Evolutionary conservation across 2,888 invertebrate species (phyloP), one percentile per base, ranked within the genome.

Genomic region (Emmelina monodactyla): DNA sequence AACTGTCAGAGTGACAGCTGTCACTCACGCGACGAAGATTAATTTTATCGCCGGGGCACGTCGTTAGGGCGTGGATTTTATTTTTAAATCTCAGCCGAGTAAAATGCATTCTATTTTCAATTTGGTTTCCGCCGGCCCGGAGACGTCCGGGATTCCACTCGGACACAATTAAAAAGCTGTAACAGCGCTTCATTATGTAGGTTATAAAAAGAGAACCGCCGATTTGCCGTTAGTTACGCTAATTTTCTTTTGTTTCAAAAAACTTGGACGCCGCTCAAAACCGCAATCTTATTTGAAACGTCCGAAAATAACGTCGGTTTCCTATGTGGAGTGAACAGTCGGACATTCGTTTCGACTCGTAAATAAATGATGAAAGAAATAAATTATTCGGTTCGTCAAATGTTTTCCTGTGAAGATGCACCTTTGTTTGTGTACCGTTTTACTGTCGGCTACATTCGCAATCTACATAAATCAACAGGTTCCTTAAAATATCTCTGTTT

Each of bases 211-310:
- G 25, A 25, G n/a, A 25, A 25, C n/a, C 25, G 25, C n/a, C n/a
- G n/a, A n/a, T n/a, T n/a, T n/a, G n/a, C n/a, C n/a, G n/a, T 25
- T 11, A 4, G 25, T 25, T 25, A 25, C 25, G 25, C 25, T 25
- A 25, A 25, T 25, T 25, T 25, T 25, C 25, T 31, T 51, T 53
- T 57, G 56, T 58, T 59, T 7, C n/a, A 25, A 45, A 41, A 56
- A 51, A 51, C 53, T 63, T 62, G 57, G 58, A 57, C 42, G 45
- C 11, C 31, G 39, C 45, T 62, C 60, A 60, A 64, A 50, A 53
- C 41, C 49, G 46, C 41, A 37, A 46, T 52, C 49, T 44, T 34
- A 34, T 40, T 46, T 34, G 39, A 39, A 41, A 36, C 22, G 25
- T 25, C 25, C 25, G n/a, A 25, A 25, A 25, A 25, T 25, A 25